Conservation (phyloP, 1,140 invertebrate genomes). For the Drosophila neocordata region DNA sequence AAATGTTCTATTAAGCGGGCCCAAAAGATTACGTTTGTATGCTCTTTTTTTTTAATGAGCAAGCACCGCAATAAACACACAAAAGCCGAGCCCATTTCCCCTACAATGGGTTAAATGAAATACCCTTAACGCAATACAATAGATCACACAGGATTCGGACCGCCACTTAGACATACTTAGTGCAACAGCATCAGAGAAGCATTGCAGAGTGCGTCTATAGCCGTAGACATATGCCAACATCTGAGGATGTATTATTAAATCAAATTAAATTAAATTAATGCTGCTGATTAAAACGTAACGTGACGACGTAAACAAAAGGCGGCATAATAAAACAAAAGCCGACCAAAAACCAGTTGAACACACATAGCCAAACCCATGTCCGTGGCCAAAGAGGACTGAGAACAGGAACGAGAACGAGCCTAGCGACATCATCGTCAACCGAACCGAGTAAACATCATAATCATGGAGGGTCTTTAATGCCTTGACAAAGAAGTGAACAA, state of each 20-base stretch:
- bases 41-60: not conserved
- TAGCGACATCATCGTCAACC: conserved; percentile 22
- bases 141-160: conserved; percentile 4
- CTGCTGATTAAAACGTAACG: conserved; percentile 65
- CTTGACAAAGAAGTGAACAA: conserved; percentile 56
- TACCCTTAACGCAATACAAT: not conserved
- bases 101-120: not conserved
- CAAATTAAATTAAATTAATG: conserved; percentile 81
- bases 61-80: not conserved
- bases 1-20: conserved; percentile 1
- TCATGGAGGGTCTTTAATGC: conserved; percentile 52
- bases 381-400: not conserved
- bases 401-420: conserved; percentile 21
- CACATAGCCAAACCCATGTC: not conserved
- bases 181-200: not conserved
- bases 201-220: conserved; percentile 9
- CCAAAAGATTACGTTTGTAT: not conserved
- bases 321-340: conserved; percentile 49
- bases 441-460: conserved; percentile 64
- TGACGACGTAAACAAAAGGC: conserved; percentile 58
- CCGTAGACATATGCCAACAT: not conserved
- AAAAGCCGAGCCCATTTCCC: not conserved
- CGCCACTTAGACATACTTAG: conserved; percentile 5
- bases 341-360: conserved; percentile 31
- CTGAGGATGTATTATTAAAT: conserved; percentile 62